phyloP scores from a whole-genome alignment of 1,140 invertebrate species.

The Polyergus mexicanus region DNA sequence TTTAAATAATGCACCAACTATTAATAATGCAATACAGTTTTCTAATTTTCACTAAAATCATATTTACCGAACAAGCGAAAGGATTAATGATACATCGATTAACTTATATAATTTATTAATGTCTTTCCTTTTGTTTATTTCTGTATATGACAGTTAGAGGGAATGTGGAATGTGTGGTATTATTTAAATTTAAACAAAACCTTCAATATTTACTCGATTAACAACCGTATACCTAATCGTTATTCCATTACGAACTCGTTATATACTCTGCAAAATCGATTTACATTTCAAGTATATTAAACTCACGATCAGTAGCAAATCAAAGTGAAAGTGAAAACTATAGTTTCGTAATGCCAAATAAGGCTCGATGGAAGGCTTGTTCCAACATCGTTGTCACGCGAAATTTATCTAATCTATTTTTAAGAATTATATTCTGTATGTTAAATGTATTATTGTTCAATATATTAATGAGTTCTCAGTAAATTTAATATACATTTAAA shows the following conservation, averaged over 20 bases:
- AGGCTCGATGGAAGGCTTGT: slow-evolving; percentile 3
- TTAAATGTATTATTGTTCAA: background rate
- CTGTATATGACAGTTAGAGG: background rate
- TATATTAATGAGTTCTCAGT: background rate
- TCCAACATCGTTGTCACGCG: slow-evolving; percentile 13
- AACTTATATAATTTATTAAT: background rate
- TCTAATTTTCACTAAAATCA: background rate
- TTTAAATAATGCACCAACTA: background rate
- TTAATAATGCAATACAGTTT: slow-evolving; percentile 2
- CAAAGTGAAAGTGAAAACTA: slow-evolving; percentile 68
- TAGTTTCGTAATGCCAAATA: slow-evolving; percentile 53
- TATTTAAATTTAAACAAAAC: slow-evolving; percentile 20
- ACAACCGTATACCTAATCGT: background rate
- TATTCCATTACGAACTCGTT: slow-evolving; percentile 25
- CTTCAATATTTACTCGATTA: background rate
- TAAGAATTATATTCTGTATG: background rate
- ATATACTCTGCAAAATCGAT: slow-evolving; percentile 26
- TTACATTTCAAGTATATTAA: slow-evolving; percentile 44
- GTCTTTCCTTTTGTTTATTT: background rate
- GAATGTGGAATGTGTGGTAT: background rate
- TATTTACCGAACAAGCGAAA: background rate
- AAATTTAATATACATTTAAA: background rate
- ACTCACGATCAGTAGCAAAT: slow-evolving; percentile 57
- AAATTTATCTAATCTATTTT: slow-evolving; percentile 13
- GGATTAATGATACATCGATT: slow-evolving; percentile 21